phyloP scores from a whole-genome alignment of 1,140 invertebrate species.

The Drosophila guanche region DNA sequence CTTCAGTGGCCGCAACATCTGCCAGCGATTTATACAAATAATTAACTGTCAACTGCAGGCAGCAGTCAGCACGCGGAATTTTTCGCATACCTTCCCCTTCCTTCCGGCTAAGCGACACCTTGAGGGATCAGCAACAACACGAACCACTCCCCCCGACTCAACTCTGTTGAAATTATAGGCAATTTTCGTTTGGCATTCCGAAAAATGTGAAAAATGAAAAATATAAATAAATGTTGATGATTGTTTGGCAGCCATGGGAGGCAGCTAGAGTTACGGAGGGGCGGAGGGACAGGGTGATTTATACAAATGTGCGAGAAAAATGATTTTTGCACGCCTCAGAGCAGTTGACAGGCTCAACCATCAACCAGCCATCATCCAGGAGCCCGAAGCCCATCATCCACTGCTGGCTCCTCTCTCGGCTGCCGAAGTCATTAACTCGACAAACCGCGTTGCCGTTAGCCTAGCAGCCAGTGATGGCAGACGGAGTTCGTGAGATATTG shows the following conservation, averaged over 20 bases:
- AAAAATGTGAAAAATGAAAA: conserved; percentile 70
- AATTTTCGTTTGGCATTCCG: conserved; percentile 42
- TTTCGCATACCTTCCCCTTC: conserved; percentile 11
- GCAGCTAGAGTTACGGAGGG: not conserved
- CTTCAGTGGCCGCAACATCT: conserved; percentile 63
- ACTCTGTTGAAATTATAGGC: conserved; percentile 55
- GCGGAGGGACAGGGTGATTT: conserved; percentile 28
- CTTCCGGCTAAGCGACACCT: conserved; percentile 54
- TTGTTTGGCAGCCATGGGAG: conserved; percentile 33
- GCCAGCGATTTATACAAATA: conserved; percentile 71
- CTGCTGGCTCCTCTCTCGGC: conserved; percentile 47
- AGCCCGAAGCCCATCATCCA: conserved; percentile 11
- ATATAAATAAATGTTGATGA: conserved; percentile 72
- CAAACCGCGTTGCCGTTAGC: conserved; percentile 65
- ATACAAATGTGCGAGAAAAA: conserved; percentile 76
- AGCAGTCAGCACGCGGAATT: conserved; percentile 36
- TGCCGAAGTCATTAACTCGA: conserved; percentile 78
- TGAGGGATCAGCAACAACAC: conserved; percentile 35
- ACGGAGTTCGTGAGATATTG: not conserved
- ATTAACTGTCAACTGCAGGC: conserved; percentile 76
- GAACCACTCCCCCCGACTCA: conserved; percentile 27
- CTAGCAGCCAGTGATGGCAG: conserved; percentile 31
- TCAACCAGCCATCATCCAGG: conserved; percentile 29
- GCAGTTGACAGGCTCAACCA: conserved; percentile 52
- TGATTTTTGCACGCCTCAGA: conserved; percentile 77